Percentiles rank a stretch among this genome's conserved stretches.
Conservation (phyloP, 2,113 vertebrate species). For the Entelurus aequoreus region DNA sequence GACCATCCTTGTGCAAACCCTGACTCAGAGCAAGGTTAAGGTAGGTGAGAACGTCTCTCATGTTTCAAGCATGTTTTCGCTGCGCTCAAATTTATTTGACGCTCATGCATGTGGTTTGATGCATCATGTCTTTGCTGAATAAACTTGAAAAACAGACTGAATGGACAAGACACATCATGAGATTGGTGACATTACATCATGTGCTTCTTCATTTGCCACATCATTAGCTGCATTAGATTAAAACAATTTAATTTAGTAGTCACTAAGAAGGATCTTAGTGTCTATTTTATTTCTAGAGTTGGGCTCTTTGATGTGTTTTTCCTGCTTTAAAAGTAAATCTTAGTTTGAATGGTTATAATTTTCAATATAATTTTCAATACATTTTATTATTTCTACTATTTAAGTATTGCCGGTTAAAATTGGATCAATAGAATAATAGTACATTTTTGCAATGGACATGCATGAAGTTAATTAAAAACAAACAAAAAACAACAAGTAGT, state of each 20-base stretch:
- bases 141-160: slow-evolving; percentile 17
- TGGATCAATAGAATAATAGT: background rate
- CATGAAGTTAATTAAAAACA: background rate
- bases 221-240: slow-evolving; percentile 52
- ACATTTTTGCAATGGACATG: background rate
- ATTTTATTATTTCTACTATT: background rate
- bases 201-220: slow-evolving; percentile 34
- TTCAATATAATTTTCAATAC: background rate
- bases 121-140: slow-evolving; percentile 17
- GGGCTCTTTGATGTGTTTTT: background rate
- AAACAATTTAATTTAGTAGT: slow-evolving; percentile 35
- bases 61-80: background rate
- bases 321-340: slow-evolving; percentile 5
- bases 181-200: slow-evolving; percentile 53
- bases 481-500: background rate
- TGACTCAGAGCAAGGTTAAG: slow-evolving; percentile 70
- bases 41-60: slow-evolving; percentile 55
- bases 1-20: slow-evolving; percentile 65
- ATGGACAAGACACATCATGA: slow-evolving; percentile 43
- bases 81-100: background rate
- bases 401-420: background rate
- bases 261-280: slow-evolving; percentile 1
- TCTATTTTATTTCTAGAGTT: background rate
- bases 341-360: background rate
- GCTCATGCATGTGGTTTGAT: background rate